Percentiles rank a stretch among this genome's conserved stretches.
Conservation (phyloP, 64 coral and sea anemone species). For the Exaiptasia diaphana region DNA sequence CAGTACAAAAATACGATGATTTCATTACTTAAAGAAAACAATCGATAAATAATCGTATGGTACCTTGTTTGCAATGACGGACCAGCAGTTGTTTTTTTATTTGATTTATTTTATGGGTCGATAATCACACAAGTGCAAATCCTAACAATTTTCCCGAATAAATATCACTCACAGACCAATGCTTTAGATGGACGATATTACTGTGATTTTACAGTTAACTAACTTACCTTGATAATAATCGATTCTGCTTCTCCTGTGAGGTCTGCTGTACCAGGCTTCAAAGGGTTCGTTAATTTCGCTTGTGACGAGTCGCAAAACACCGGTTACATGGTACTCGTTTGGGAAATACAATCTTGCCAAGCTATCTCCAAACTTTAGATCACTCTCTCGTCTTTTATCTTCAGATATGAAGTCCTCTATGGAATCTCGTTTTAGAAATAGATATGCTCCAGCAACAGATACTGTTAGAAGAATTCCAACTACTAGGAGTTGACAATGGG, state of each 20-base stretch:
- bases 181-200: too few relatives aligned
- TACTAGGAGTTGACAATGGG: not conserved
- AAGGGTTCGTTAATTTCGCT: conserved; percentile 87
- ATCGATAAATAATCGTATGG: too few relatives aligned
- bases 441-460: not conserved
- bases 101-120: not conserved
- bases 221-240: conserved; percentile 89
- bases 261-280: conserved; percentile 74
- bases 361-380: conserved; percentile 5
- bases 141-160: too few relatives aligned
- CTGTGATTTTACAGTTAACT: too few relatives aligned
- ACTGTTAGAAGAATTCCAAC: not conserved
- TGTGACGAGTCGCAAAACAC: conserved; percentile 71
- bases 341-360: conserved; percentile 75
- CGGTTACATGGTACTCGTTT: conserved; percentile 75
- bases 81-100: not conserved
- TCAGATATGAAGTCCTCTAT: not conserved
- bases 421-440: not conserved
- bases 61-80: too few relatives aligned
- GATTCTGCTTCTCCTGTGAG: conserved; percentile 68
- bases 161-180: too few relatives aligned
- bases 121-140: too few relatives aligned
- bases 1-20: conserved; percentile 4
- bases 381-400: conserved; percentile 13
- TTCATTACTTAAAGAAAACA: too few relatives aligned